These are phyloP conservation scores for Tenthredo notha DNA, from an alignment of 2,888 invertebrate species.

Conservation along the genomic window DNA sequence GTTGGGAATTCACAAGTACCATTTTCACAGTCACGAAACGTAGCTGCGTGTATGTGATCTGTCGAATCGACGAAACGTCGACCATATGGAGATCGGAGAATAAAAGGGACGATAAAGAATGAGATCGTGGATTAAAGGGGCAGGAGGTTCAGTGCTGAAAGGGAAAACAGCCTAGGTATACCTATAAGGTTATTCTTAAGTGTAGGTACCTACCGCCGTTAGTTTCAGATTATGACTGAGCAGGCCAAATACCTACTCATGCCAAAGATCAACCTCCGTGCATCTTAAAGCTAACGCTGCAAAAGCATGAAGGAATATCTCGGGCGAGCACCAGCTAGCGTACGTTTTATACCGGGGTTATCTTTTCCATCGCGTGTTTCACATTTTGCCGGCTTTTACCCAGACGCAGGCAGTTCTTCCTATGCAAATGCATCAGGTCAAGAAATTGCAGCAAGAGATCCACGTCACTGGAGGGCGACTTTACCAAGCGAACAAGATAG, in stretches of 20 bases:
- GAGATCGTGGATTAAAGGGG: conserved; percentile 41
- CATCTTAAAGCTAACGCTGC: conserved; percentile 32
- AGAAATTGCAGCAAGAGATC: conserved; percentile 46
- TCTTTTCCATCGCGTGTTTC: conserved; percentile 51
- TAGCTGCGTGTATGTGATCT: conserved; percentile 1
- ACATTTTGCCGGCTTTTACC: conserved; percentile 49
- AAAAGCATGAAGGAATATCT: conserved; percentile 42
- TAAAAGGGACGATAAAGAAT: conserved; percentile 37
- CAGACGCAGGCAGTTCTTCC: conserved; percentile 27
- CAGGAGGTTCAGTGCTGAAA: conserved; percentile 1
- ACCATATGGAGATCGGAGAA: conserved; percentile 28
- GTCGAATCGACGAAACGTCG: conserved; percentile 19
- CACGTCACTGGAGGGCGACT: conserved; percentile 31
- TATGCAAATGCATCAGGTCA: conserved; percentile 51
- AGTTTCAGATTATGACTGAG: conserved; percentile 49
- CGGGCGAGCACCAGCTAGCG: conserved; percentile 19
- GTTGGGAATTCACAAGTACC: conserved; percentile 10
- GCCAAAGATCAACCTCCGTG: conserved; percentile 51
- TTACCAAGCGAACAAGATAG: not conserved
- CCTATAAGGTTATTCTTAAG: not conserved
- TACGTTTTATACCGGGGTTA: conserved; percentile 27
- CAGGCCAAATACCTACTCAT: conserved; percentile 42
- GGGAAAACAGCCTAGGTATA: conserved; percentile 15
- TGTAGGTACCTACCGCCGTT: conserved; percentile 9
- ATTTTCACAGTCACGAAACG: conserved; percentile 22